Base-by-base conservation (phyloP, 2,797 vertebrate genomes). In the Pitangus sulphuratus region DNA sequence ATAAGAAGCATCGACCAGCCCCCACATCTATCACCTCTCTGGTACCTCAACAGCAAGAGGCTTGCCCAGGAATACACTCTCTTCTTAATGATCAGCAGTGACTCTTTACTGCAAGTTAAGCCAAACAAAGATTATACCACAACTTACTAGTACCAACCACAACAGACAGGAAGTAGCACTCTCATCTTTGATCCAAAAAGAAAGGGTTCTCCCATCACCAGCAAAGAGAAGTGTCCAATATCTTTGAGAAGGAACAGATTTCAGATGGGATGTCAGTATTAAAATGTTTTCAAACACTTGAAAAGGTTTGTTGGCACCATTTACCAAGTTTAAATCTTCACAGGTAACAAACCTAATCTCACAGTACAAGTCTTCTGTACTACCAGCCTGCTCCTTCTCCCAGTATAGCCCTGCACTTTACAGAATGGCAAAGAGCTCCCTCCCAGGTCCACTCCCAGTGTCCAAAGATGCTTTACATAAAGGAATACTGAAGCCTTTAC, bases 331-430 rank as follows among this genome's bases (percentile, higher is more conserved):
- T 64, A 60, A 25, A 72, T 39, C 64, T 69, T 60, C 58, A 42
- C 20, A 74, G 8, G 10, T 37, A 85, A 48, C n/a, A 75, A 76
- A 9, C 31, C 6, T 19, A 19, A 12, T 30, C 48, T 51, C 58
- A 70, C 2, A 37, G 12, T 20, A 37, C n/a, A 56, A 26, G 16
- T 30, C 9, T 33, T 22, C 26, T 22, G 14, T 47, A 21, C 20
- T 39, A 56, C 35, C 12, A 70, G 39, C 20, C 51, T 62, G 20
- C 35, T 54, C 35, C 9, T 62, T 53, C 35, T 75, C 30, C 17
- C 62, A 54, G 0, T 11, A 66, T 3, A 47, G 53, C 19, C 37
- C 12, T 6, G 1, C 13, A 26, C 12, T 44, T 45, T 9, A 61
- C 18, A 72, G n/a, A 74, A 62, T 0, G 18, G 26, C 44, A 44